Conservation (phyloP, 2,888 invertebrate genomes). For the Pardosa pseudoannulata region DNA sequence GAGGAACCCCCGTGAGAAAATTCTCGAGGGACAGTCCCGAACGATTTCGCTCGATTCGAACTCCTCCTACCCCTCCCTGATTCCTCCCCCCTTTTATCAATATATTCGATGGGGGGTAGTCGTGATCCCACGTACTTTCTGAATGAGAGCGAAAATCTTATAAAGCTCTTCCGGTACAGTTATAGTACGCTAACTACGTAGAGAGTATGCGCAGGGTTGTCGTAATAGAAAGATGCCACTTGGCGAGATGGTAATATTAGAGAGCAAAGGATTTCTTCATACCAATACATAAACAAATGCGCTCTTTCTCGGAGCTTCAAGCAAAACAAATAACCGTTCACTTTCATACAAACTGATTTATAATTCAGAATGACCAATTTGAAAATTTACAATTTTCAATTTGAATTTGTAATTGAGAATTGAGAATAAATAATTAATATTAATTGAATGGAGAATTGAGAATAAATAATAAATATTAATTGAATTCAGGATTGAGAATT, state of each 20-base stretch:
- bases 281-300: no score
- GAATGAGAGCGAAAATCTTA: constrained; percentile 71
- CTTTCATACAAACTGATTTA: no score
- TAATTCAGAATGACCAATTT: no score
- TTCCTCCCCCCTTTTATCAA: constrained; percentile 49
- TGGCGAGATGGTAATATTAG: constrained; percentile 55
- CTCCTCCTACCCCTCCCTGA: constrained; percentile 7
- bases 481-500: no score
- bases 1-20: constrained; percentile 67
- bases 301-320: no score
- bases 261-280: constrained; percentile 64
- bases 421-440: no score
- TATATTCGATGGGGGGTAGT: constrained; percentile 36
- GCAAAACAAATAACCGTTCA: no score
- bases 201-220: constrained; percentile 45
- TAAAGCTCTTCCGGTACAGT: constrained; percentile 70
- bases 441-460: no score
- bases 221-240: not conserved
- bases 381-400: no score
- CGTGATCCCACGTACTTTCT: constrained; percentile 70
- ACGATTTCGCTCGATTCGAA: constrained; percentile 51
- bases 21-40: constrained; percentile 39
- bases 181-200: constrained; percentile 41
- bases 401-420: no score
- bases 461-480: no score